phyloP scores from a whole-genome alignment of 2,797 vertebrate species.

The Momotus momota region DNA sequence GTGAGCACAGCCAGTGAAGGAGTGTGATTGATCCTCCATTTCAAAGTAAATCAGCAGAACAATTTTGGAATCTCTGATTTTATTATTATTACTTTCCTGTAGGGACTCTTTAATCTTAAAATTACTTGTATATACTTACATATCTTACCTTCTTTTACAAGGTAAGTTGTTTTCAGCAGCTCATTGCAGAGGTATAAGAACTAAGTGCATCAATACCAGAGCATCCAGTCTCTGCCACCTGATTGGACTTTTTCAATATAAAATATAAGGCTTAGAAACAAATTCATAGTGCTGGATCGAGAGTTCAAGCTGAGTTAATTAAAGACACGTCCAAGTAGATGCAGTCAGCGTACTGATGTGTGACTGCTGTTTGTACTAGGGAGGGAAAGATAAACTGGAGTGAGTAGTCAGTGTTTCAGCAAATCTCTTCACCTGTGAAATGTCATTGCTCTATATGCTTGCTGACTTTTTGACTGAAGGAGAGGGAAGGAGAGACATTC shows the following conservation, averaged over 20 bases:
- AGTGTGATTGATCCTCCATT: rapidly evolving
- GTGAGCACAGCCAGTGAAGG: not conserved
- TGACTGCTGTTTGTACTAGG: not conserved
- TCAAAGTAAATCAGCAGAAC: not conserved
- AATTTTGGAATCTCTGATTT: not conserved
- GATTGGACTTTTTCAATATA: not conserved
- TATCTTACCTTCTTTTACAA: not conserved
- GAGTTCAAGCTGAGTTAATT: not conserved
- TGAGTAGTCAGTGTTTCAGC: not conserved
- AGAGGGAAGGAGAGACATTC: not conserved
- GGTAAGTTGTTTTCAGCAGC: not conserved
- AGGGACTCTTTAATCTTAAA: not conserved
- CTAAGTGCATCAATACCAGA: not conserved
- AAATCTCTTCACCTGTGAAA: slow-evolving; percentile 36
- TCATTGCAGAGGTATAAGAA: not conserved
- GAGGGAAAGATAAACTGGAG: not conserved
- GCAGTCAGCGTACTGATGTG: not conserved
- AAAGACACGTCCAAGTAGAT: not conserved
- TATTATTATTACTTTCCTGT: not conserved
- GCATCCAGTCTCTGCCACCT: not conserved
- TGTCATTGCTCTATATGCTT: slow-evolving; percentile 1
- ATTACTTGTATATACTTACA: not conserved
- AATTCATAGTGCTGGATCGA: not conserved
- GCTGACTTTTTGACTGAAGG: not conserved
- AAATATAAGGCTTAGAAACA: not conserved